Conservation (phyloP, 2,888 invertebrate species). For the Ethmia dodecea region DNA sequence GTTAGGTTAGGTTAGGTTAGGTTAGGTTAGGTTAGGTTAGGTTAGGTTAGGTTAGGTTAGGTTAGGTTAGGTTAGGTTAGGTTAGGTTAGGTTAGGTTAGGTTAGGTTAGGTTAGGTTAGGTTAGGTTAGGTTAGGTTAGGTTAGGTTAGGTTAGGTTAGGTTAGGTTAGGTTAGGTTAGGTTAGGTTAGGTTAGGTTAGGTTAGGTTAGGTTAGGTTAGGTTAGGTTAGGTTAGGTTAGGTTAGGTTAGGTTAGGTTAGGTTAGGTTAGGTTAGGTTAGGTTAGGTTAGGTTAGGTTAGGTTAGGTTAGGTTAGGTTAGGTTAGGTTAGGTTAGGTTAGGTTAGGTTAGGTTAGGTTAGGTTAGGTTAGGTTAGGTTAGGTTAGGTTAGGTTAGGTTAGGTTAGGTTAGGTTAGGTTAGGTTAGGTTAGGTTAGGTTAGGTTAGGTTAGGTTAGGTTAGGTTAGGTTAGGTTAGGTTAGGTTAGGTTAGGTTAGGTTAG, state of each 20-base stretch:
- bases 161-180: conserved; percentile 7
- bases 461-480: too few relatives aligned
- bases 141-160: conserved; percentile 13
- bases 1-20: conserved; percentile 21
- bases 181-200: conserved; percentile 9
- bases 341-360: too few relatives aligned
- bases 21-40: conserved; percentile 21
- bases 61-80: conserved; percentile 18
- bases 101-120: conserved; percentile 15
- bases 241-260: conserved; percentile 14
- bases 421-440: too few relatives aligned
- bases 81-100: conserved; percentile 17
- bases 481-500: too few relatives aligned
- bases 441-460: too few relatives aligned
- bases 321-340: conserved; percentile 15
- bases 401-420: too few relatives aligned
- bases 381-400: too few relatives aligned
- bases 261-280: conserved; percentile 15
- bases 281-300: conserved; percentile 12
- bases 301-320: conserved; percentile 16
- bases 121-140: conserved; percentile 15
- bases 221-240: conserved; percentile 12
- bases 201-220: conserved; percentile 12
- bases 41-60: conserved; percentile 20
- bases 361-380: too few relatives aligned